Base-by-base conservation (phyloP, 2,797 vertebrate species). In the Falco columbarius region DNA sequence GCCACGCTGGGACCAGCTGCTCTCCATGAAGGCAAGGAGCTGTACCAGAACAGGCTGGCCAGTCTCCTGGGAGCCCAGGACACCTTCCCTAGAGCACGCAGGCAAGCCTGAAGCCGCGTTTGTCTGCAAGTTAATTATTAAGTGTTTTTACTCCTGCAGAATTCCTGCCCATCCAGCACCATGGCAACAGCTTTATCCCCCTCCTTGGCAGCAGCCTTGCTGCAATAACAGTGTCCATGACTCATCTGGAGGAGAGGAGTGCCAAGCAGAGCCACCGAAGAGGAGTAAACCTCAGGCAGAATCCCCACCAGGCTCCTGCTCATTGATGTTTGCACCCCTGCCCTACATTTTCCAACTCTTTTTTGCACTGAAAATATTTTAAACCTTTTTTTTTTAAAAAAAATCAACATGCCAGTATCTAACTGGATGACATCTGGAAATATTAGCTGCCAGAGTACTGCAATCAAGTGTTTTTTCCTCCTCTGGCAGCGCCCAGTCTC, bases 131-230 rank as follows among this genome's bases (percentile, higher is more conserved):
- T 97, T 97, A 97, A 98, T 98, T 16, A 97, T 97, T 97, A 96
- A 96, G 95, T 95, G 93, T 82, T 97, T 97, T 94, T 91, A 90
- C 95, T 96, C 74, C 85, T 54, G 91, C 96, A 97, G 96, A 94
- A 96, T 95, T 96, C 95, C 93, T 97, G 85, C 96, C 95, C 93
- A 81, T 90, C 96, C 94, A 89, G 96, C 93, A 86, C 97, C 97
- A 98, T 97, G 95, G 97, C 97, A 98, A 98, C 97, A 92, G 96
- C 87, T 96, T 94, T 84, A 96, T 95, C 96, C 97, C 89, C 88
- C 93, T 96, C 92, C 89, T 93, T 90, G 96, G 92, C 97, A 97
- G 96, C 87, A 84, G 90, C 72, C 92, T 97, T 97, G 94, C 96
- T 96, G 95, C 97, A 95, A 97, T 89, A 97, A 97, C 97, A 81